Percentiles rank a stretch among this genome's conserved stretches.
These are phyloP conservation scores for Gymnothorax javanicus DNA, from an alignment of 2,797 vertebrate species.

Conservation along the genomic window DNA sequence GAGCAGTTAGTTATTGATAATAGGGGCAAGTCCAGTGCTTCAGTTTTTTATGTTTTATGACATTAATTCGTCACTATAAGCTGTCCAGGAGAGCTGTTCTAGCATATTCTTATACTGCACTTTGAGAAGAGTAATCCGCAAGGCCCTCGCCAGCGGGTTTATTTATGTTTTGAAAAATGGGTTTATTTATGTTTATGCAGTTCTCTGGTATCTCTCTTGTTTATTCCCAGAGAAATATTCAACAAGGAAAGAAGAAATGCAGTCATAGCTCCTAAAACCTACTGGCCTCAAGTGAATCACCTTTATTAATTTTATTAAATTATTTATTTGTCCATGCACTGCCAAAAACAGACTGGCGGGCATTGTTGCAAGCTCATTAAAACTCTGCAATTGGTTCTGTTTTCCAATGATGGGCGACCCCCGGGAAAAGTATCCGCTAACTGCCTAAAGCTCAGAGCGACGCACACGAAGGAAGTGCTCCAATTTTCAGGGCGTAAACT, in stretches of 20 bases:
- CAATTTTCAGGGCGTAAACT: background rate
- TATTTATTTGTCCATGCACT: background rate
- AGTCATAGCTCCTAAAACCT: background rate
- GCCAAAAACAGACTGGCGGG: constrained; percentile 10
- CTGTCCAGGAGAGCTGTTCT: background rate
- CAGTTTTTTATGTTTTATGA: background rate
- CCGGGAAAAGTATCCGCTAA: background rate
- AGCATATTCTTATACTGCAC: background rate
- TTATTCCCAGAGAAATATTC: background rate
- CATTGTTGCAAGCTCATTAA: constrained; percentile 13
- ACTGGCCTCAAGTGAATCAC: constrained; percentile 14
- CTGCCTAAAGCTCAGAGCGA: background rate
- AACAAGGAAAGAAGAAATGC: background rate
- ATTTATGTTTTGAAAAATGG: background rate
- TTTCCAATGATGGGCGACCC: constrained; percentile 1
- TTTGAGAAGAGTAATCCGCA: background rate
- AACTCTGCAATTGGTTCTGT: constrained; percentile 14
- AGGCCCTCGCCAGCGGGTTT: background rate
- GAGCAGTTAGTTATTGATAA: background rate
- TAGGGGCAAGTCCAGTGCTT: background rate
- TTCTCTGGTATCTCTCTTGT: background rate
- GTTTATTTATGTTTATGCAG: background rate
- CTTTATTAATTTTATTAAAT: constrained; percentile 6
- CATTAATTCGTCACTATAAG: background rate
- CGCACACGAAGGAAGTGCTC: background rate